Evolutionary conservation across 2,113 vertebrate genomes (phyloP), one percentile per base, ranked within the genome.

Genomic region (Bufo gargarizans): DNA sequence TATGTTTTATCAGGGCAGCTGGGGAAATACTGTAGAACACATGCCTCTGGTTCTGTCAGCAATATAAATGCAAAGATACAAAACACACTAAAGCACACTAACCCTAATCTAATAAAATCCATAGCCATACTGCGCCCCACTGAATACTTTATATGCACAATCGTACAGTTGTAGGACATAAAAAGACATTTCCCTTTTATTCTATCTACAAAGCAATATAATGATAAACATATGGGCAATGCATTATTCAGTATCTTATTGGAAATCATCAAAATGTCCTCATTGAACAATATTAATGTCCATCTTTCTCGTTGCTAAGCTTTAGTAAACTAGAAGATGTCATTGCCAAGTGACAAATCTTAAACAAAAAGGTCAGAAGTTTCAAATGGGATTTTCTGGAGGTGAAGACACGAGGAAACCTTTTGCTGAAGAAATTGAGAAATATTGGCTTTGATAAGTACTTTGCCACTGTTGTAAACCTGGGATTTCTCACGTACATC

Each of bases 371-470:
- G 71, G 69, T 77, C 63, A 84, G 65, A 45, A 45, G 87, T 65
- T 83, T 83, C 55, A 83, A 83, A 88, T 77, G 61, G 45, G 47
- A 65, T 63, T 82, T 76, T 74, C 20, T 45, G 45, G 13, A 87
- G 63, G 63, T 81, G 80, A 83, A 82, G 87, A 88, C 87, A 83
- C 20, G 43, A 83, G 87, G 80, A 88, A 83, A 88, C 80, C 81
- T 82, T 88, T 88, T 83, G 69, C 45, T 53, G 56, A 5, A 84
- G 71, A 77, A 84, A 84, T 84, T 77, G 87, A 88, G 80, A 88
- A 88, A 88, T 88, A 88, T 88, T 88, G 87, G 45, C 87, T 88
- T 67, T 83, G 87, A 88, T 88, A 88, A 84, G 71, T 80, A 84
- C 80, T 88, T 82, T 88, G 87, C 87, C 87, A 88, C 87, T 88